A percentile compares a stretch with the other conserved stretches of the same genome.
phyloP scores from a whole-genome alignment of 2,797 vertebrate genomes.

The Alca torda region DNA sequence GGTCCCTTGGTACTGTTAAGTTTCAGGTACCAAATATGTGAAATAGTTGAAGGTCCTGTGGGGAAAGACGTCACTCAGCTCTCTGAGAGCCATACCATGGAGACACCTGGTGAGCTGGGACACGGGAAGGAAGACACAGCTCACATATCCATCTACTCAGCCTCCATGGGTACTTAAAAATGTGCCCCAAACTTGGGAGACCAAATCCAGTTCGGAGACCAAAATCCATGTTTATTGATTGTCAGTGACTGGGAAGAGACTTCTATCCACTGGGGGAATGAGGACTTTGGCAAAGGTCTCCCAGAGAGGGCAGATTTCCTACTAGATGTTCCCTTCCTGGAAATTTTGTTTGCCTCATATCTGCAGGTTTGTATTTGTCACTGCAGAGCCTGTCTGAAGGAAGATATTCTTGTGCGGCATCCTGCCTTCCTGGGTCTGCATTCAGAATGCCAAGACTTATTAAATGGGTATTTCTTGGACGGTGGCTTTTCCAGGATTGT shows the following conservation, averaged over 20 bases:
- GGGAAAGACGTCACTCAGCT: fast-evolving
- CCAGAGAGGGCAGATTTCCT: background rate
- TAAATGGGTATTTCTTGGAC: slow-evolving; percentile 46
- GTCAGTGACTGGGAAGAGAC: background rate
- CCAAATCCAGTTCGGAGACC: background rate
- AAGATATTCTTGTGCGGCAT: slow-evolving; percentile 2
- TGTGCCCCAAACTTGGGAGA: background rate
- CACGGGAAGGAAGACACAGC: background rate
- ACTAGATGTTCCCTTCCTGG: background rate
- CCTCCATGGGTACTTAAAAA: background rate
- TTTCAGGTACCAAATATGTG: background rate
- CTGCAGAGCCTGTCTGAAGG: background rate
- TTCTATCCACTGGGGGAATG: background rate
- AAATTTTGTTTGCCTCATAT: background rate
- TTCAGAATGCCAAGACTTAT: slow-evolving; percentile 8
- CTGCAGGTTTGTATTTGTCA: slow-evolving; percentile 13
- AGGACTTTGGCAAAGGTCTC: background rate
- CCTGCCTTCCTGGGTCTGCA: background rate
- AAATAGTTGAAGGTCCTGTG: background rate
- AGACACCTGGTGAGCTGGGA: background rate
- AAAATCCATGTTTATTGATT: background rate
- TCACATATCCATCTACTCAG: background rate
- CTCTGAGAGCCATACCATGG: background rate
- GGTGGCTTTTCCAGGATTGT: slow-evolving; percentile 33
- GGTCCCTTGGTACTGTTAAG: background rate